phyloP scores from a whole-genome alignment of 2,888 invertebrate species.

The Mythimna albipuncta region DNA sequence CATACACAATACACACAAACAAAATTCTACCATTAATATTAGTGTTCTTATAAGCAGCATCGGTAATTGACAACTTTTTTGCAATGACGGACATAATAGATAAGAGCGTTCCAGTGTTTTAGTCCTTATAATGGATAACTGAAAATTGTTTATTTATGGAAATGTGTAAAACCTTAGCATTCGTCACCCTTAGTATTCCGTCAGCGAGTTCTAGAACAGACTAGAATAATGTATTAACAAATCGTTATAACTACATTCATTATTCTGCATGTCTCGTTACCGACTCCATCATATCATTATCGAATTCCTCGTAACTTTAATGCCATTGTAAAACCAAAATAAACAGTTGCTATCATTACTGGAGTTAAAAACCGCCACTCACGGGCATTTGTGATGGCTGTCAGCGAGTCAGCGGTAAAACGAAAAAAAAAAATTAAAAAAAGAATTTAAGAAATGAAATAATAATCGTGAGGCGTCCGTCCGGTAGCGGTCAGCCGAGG shows the following conservation, averaged over 20 bases:
- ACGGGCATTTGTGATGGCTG: constrained; percentile 64
- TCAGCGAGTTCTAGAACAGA: constrained; percentile 22
- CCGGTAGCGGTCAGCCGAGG: constrained; percentile 65
- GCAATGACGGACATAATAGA: not conserved
- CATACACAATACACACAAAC: too few relatives aligned
- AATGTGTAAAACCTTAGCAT: constrained; percentile 9
- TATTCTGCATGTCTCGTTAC: constrained; percentile 60
- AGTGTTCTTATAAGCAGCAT: not conserved
- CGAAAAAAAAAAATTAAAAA: constrained; percentile 56
- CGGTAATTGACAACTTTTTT: not conserved
- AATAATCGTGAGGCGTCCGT: constrained; percentile 66
- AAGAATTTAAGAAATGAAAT: constrained; percentile 64
- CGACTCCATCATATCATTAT: constrained; percentile 55
- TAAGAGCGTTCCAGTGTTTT: constrained; percentile 7
- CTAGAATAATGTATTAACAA: constrained; percentile 45
- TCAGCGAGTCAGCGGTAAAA: constrained; percentile 62
- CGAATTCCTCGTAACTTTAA: constrained; percentile 60
- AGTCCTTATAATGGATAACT: constrained; percentile 7
- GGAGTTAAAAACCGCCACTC: constrained; percentile 67
- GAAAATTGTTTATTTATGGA: constrained; percentile 30
- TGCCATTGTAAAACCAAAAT: constrained; percentile 65
- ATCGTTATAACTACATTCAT: constrained; percentile 44
- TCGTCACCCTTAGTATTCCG: constrained; percentile 11
- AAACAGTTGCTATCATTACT: constrained; percentile 66
- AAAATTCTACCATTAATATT: too few relatives aligned